phyloP scores from a whole-genome alignment of 2,113 vertebrate species.

The Cynoglossus semilaevis region DNA sequence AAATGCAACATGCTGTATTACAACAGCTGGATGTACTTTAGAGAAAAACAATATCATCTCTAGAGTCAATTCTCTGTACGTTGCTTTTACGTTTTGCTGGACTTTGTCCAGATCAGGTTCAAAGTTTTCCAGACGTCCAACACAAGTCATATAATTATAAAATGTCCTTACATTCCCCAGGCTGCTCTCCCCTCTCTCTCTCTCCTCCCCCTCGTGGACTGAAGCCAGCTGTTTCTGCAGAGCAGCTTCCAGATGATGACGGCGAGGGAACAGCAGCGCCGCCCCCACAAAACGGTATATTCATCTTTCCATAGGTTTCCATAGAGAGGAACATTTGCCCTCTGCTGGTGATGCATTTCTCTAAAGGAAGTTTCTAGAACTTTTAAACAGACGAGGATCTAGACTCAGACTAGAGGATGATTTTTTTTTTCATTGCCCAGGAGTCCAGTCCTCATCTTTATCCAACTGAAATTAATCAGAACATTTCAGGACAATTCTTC shows the following conservation, averaged over 20 bases:
- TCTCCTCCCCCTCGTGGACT: constrained; percentile 32
- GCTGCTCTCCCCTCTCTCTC: constrained; percentile 25
- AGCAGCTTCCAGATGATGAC: constrained; percentile 41
- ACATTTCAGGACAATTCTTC: too few relatives aligned
- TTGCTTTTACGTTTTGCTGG: neutral
- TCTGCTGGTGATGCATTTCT: neutral
- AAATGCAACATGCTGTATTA: neutral
- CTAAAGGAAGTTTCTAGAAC: neutral
- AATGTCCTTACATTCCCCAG: constrained; percentile 40
- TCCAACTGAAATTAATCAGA: too few relatives aligned
- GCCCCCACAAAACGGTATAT: constrained; percentile 27
- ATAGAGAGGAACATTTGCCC: constrained; percentile 10
- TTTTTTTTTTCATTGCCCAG: too few relatives aligned
- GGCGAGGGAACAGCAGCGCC: constrained; percentile 24
- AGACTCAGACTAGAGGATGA: too few relatives aligned
- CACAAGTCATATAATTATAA: constrained; percentile 40
- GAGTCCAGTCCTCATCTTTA: too few relatives aligned
- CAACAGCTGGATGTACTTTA: neutral
- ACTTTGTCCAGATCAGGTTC: constrained; percentile 14
- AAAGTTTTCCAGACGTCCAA: constrained; percentile 16
- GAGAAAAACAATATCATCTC: neutral
- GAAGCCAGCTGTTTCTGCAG: constrained; percentile 53
- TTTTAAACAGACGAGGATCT: too few relatives aligned
- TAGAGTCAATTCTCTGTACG: neutral
- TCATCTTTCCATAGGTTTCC: constrained; percentile 37